Base-by-base conservation (phyloP, 2,797 vertebrate species). In the Lacerta viridis region DNA sequence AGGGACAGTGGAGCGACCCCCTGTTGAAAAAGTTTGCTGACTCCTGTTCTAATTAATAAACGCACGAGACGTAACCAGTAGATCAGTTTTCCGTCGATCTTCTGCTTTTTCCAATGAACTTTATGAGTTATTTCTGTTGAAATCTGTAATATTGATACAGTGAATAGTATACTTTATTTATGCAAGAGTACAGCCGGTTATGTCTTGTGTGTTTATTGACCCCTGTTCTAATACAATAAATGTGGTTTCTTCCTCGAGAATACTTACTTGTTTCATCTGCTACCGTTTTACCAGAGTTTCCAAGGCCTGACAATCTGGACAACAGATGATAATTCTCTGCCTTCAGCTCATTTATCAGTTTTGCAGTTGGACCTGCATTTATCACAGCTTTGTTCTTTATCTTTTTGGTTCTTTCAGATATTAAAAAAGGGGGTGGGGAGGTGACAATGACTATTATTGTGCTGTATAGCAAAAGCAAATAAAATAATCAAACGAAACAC, bases 381-480 rank as follows among this genome's bases (percentile, higher is more conserved):
- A 98, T 97, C 94, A 98, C 97, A 0, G 98, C 98, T 88, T 95
- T 96, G 94, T 98, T 98, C 95, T 97, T 97, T 92, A 99, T 98
- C 43, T 97, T 97, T 96, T 98, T 98, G 6, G 98, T 97, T 95
- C 98, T 98, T 92, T 84, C 81, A 46, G 11, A 64, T 55, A 80
- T 33, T 33, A 36, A 89, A 61, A 86, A 82, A 10, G 9, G 80
- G 7, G 20, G 17, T 29, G 39, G 74, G 7, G 72, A 18, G 13
- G 50, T 1, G 0, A 15, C 50, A 15, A 55, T 1, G 13, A 55
- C 17, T 9, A 82, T 68, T 23, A 74, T 5, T 64, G 9, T 46
- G 7, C 4, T 17, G 18, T 50, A 17, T 6, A 20, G 3, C 11
- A 84, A 64, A 43, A 43, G 23, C 18, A 79, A 64, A n/a, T 2